These are phyloP conservation scores for Drosophila nr. medialis DNA, from an alignment of 2,888 invertebrate genomes.

Conservation along the genomic window DNA sequence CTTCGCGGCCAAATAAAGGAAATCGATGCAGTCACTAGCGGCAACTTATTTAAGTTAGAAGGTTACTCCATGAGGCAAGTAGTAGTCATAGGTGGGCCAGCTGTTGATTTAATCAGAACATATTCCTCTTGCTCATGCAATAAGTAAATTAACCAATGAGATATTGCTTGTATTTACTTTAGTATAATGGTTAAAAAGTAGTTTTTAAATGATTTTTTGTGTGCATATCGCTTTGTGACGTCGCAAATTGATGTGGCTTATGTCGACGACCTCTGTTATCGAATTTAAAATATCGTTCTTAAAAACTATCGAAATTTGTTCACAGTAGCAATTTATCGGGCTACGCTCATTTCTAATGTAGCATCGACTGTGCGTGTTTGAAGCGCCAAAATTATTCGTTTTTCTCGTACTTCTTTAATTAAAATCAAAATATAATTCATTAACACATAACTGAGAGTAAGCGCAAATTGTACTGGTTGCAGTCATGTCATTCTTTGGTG, in stretches of 20 bases:
- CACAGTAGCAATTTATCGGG: conserved; percentile 16
- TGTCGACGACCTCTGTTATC: not conserved
- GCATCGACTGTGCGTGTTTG: conserved; percentile 16
- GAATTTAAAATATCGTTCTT: not conserved
- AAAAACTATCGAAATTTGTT: conserved; percentile 22
- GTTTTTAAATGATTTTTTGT: not conserved
- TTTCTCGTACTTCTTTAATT: conserved; percentile 31
- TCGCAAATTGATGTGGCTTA: not conserved
- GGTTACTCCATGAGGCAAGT: not conserved
- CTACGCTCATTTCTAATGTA: conserved; percentile 25
- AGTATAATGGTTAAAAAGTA: not conserved
- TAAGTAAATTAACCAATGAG: not conserved
- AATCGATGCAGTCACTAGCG: conserved; percentile 30
- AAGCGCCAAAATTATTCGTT: conserved; percentile 62
- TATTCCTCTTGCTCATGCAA: not conserved
- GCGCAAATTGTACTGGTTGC: conserved; percentile 3
- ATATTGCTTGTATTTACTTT: not conserved
- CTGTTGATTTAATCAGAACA: not conserved
- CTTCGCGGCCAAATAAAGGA: conserved; percentile 1
- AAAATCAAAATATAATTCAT: not conserved
- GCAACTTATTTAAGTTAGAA: conserved; percentile 37
- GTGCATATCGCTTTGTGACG: not conserved
- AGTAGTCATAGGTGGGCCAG: not conserved
- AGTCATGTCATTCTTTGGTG: conserved; percentile 84
- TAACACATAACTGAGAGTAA: conserved; percentile 2